phyloP scores from a whole-genome alignment of 2,888 invertebrate genomes.

The Terebella lapidaria region DNA sequence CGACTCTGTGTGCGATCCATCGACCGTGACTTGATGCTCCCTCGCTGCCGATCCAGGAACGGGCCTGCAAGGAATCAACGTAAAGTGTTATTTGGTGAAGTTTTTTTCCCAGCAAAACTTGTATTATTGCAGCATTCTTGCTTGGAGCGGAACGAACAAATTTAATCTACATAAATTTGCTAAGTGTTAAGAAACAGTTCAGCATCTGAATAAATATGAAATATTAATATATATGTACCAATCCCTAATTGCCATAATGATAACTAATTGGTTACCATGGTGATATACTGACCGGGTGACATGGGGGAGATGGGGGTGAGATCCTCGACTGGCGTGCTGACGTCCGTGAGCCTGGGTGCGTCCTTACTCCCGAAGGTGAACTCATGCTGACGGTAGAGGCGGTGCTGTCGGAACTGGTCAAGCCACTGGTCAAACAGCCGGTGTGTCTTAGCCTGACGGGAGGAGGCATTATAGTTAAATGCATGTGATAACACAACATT shows the following conservation, averaged over 20 bases:
- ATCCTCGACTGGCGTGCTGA: constrained; percentile 40
- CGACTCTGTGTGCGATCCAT: constrained; percentile 42
- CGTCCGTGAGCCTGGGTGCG: constrained; percentile 40
- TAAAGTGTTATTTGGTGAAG: too few species aligned
- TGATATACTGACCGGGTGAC: constrained; percentile 11
- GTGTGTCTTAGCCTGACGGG: constrained; percentile 43
- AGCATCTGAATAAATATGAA: too few species aligned
- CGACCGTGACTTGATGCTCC: constrained; percentile 16
- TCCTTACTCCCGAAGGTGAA: constrained; percentile 50
- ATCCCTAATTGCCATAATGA: too few species aligned
- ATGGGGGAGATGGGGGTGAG: constrained; percentile 22
- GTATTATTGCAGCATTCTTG: too few species aligned
- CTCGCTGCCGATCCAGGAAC: constrained; percentile 1
- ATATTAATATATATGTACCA: too few species aligned
- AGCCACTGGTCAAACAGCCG: constrained; percentile 69
- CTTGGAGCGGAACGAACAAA: too few species aligned
- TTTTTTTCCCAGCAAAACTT: too few species aligned
- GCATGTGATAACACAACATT: too few species aligned
- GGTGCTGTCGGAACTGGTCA: constrained; percentile 68
- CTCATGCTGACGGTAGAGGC: constrained; percentile 71
- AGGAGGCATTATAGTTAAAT: not conserved
- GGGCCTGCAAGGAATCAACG: constrained; percentile 1
- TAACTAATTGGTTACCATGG: too few species aligned
- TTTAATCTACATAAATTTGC: too few species aligned
- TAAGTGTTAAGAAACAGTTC: too few species aligned